phyloP scores from a whole-genome alignment of 2,888 invertebrate species.

The Tillus elongatus region DNA sequence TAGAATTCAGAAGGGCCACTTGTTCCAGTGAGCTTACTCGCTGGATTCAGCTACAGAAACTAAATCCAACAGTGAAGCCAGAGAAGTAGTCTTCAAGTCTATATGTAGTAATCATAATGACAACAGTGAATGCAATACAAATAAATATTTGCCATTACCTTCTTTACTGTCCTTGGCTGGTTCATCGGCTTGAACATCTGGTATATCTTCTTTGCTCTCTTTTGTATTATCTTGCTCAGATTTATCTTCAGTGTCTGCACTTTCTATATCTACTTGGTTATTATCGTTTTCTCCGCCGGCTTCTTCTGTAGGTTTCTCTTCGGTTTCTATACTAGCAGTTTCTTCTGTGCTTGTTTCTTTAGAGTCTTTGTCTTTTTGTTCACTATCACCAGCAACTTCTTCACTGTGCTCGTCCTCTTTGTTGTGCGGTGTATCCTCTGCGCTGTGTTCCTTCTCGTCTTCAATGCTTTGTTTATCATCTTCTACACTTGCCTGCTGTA shows the following conservation, averaged over 20 bases:
- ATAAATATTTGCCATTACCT: neutral
- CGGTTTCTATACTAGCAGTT: constrained; percentile 11
- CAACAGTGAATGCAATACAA: no score
- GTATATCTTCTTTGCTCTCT: constrained; percentile 19
- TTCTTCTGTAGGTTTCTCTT: constrained; percentile 10
- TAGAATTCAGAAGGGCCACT: no score
- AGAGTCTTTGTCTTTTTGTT: constrained; percentile 14
- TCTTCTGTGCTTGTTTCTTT: constrained; percentile 14
- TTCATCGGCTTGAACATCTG: constrained; percentile 14
- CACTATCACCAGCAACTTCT: constrained; percentile 11
- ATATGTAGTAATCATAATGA: no score
- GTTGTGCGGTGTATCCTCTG: no score
- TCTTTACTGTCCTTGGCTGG: constrained; percentile 12
- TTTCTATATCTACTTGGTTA: constrained; percentile 8
- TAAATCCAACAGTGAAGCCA: no score
- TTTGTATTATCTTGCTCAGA: constrained; percentile 20
- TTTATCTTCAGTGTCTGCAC: constrained; percentile 12
- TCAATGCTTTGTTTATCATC: constrained; percentile 15
- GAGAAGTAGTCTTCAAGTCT: no score
- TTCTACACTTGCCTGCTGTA: constrained; percentile 21
- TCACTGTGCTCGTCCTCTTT: constrained; percentile 18
- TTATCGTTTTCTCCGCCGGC: constrained; percentile 5
- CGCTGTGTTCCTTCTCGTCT: constrained; percentile 16
- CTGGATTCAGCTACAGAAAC: no score
- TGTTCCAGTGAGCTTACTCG: no score